Percentiles rank a stretch among this genome's conserved stretches.
phyloP scores from a whole-genome alignment of 2,797 vertebrate species.

The Bradypus variegatus region DNA sequence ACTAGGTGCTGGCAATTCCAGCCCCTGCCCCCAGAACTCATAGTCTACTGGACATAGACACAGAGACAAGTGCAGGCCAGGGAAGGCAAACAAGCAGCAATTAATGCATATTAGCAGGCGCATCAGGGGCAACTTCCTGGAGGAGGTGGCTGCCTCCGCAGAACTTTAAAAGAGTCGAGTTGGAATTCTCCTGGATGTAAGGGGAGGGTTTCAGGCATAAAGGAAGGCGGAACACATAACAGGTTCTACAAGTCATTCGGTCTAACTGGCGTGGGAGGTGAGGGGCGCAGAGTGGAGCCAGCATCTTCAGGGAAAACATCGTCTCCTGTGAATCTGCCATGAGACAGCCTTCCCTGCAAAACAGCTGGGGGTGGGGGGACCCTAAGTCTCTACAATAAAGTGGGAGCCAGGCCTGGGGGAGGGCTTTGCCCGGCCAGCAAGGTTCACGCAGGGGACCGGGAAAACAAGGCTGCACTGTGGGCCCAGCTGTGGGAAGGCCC shows the following conservation, averaged over 20 bases:
- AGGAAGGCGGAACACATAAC: neutral
- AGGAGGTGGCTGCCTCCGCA: neutral
- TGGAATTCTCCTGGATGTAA: neutral
- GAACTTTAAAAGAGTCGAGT: neutral
- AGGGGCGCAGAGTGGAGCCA: neutral
- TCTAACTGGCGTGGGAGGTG: neutral
- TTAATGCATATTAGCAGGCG: neutral
- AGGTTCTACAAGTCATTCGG: neutral
- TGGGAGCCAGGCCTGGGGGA: neutral
- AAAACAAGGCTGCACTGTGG: conserved; percentile 34
- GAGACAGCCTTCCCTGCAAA: neutral
- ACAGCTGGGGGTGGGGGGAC: neutral
- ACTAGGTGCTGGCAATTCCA: neutral
- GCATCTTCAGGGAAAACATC: neutral
- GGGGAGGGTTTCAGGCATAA: neutral
- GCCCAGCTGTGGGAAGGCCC: neutral
- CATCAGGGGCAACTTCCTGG: neutral
- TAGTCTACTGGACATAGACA: neutral
- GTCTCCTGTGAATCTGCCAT: neutral
- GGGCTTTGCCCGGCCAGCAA: neutral
- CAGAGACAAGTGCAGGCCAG: neutral
- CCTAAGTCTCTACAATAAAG: neutral
- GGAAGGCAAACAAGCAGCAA: neutral
- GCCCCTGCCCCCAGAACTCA: neutral
- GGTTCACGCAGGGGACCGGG: conserved; percentile 17